Evolutionary conservation across 2,797 vertebrate genomes (phyloP).

Genomic region (Pteropus rufus): DNA sequence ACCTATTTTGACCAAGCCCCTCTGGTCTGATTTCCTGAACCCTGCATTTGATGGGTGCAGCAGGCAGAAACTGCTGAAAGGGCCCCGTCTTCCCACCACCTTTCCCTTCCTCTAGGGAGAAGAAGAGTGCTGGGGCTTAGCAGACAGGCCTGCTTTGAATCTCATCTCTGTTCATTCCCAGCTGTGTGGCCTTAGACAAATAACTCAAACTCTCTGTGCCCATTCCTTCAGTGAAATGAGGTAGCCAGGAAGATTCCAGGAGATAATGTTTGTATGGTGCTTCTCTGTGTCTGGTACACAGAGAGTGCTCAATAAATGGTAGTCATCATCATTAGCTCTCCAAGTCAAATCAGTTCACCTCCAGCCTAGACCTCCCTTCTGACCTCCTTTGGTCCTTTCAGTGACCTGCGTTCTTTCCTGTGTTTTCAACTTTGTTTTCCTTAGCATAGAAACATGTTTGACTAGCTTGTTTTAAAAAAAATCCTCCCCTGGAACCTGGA

Average conservation of each 20-base stretch:
- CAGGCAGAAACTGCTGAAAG: background rate
- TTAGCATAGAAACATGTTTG: background rate
- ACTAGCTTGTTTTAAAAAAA: background rate
- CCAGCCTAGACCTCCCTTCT: background rate
- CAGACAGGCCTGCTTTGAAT: background rate
- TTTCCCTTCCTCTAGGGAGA: background rate
- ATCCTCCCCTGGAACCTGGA: background rate
- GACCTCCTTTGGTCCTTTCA: background rate
- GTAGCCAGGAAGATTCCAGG: background rate
- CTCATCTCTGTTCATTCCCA: background rate
- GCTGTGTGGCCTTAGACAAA: background rate
- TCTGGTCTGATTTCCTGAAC: background rate
- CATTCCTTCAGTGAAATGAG: background rate
- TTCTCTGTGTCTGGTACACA: background rate
- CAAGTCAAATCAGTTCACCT: no score
- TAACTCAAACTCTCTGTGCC: background rate
- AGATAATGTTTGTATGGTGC: background rate
- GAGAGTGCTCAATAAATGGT: no score
- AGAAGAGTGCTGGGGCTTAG: background rate
- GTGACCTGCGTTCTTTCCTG: background rate
- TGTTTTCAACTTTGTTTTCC: background rate
- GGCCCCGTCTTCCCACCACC: background rate
- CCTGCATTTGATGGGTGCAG: background rate
- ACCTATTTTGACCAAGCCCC: background rate
- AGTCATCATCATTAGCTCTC: fast-evolving